Base-by-base conservation (phyloP, 2,113 vertebrate species). In the Collichthys lucidus region DNA sequence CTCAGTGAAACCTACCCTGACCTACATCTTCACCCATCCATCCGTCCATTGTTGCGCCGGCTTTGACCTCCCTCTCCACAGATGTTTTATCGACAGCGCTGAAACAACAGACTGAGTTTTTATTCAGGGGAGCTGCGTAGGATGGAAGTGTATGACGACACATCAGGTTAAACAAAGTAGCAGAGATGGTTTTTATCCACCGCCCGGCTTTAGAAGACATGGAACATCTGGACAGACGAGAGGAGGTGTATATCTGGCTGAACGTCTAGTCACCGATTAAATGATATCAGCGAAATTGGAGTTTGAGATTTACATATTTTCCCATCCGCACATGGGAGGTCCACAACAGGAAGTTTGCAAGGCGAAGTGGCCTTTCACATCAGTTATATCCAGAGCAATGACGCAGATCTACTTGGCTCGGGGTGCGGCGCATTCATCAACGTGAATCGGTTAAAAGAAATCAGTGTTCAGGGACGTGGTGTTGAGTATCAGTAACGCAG, bases 151-250 rank as follows among this genome's bases (percentile, higher is more conserved):
- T 44, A 5, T 19, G 73, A 82, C 61, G 53, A 75, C 22, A 42
- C 65, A 77, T 80, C 68, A 71, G 47, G 59, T 85, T 73, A 19
- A 77, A 80, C 22, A 59, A 86, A 74, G 49, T 52, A 50, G 47
- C 42, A 20, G 44, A 75, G 29, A 0, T 8, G 29, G n/a, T 40
- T 76, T 80, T 80, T 59, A 85, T 84, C 52, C 67, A 20, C 56
- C n/a, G 47, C 29, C 47, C 69, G 42, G 44, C 57, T 65, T 82
- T 74, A 55, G 50, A 66, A 62, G 64, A 88, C 56, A 53, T 11
- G 53, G 40, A 66, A 86, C 82, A 86, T 90, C 86, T 90, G 88
- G 83, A 80, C 61, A 17, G 69, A 78, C 40, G 61, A 22, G 77
- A 24, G 67, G 79, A 77, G 64, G 84, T 79, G 75, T 70, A 17